Evolutionary conservation across 2,888 invertebrate species (phyloP).

Genomic region (Gnatocerus cornutus): DNA sequence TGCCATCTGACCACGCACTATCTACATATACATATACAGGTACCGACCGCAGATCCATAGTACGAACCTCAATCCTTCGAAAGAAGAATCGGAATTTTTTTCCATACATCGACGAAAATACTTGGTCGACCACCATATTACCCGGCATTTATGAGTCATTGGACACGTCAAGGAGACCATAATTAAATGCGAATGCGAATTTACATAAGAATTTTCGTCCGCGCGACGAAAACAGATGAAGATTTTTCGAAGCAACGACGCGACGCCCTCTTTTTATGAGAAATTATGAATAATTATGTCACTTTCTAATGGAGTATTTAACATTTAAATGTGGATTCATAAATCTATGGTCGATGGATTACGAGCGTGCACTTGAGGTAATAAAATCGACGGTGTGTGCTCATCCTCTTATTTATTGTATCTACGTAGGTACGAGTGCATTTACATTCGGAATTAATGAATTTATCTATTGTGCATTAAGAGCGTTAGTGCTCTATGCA

Average conservation of each 20-base stretch:
- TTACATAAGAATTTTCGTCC: constrained; percentile 41
- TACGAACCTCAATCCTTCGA: constrained; percentile 32
- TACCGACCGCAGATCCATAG: constrained; percentile 59
- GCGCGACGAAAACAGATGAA: constrained; percentile 11
- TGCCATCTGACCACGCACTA: constrained; percentile 69
- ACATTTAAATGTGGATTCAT: constrained; percentile 40
- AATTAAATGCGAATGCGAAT: constrained; percentile 41
- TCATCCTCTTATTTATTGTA: constrained; percentile 42
- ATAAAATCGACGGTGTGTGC: constrained; percentile 31
- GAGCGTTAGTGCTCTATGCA: constrained; percentile 29
- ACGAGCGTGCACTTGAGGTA: constrained; percentile 29
- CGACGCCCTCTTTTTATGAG: constrained; percentile 13
- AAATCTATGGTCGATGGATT: constrained; percentile 32
- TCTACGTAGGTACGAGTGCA: constrained; percentile 27
- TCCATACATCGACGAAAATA: constrained; percentile 24
- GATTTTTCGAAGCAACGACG: constrained; percentile 2
- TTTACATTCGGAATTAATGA: constrained; percentile 42
- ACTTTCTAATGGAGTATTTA: constrained; percentile 25
- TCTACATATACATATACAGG: constrained; percentile 66
- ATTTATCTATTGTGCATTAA: constrained; percentile 42
- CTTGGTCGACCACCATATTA: constrained; percentile 15
- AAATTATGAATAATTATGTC: constrained; percentile 25
- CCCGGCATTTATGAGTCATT: constrained; percentile 37
- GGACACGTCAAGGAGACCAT: constrained; percentile 37
- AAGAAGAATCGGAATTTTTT: constrained; percentile 37